A percentile compares a stretch with the other conserved stretches of the same genome.
phyloP scores from a whole-genome alignment of 2,888 invertebrate species.

The Myathropa florea region DNA sequence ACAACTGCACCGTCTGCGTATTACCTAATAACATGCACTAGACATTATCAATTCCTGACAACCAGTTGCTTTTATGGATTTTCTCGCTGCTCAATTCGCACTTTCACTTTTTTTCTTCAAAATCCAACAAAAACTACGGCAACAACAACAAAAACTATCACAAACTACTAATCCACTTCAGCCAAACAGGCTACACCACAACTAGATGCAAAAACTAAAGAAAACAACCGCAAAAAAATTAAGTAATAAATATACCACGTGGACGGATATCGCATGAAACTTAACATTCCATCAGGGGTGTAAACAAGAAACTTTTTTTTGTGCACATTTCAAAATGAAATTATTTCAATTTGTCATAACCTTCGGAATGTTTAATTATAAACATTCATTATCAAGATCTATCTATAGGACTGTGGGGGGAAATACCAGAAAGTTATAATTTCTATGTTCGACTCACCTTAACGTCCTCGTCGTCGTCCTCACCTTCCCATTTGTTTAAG shows the following conservation, averaged over 20 bases:
- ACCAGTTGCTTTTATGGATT: conserved; percentile 37
- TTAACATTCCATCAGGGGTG: conserved; percentile 1
- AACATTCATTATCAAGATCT: background rate
- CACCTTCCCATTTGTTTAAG: conserved; percentile 92
- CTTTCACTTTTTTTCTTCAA: conserved; percentile 56
- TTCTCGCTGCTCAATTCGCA: background rate
- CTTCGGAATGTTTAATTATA: conserved; percentile 7
- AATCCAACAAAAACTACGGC: background rate
- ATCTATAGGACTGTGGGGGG: background rate
- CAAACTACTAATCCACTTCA: conserved; percentile 37
- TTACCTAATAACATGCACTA: conserved; percentile 43
- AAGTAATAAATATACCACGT: conserved; percentile 75
- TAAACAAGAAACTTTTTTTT: conserved; percentile 24
- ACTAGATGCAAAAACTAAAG: background rate
- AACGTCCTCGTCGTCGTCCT: conserved; percentile 92
- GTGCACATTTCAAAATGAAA: conserved; percentile 2
- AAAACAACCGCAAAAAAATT: background rate
- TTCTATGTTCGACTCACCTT: conserved; percentile 83
- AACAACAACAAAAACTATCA: background rate
- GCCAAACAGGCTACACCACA: background rate
- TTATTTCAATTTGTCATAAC: conserved; percentile 16
- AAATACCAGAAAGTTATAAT: background rate
- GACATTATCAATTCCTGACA: conserved; percentile 38
- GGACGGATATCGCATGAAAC: conserved; percentile 72
- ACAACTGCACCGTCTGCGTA: conserved; percentile 2